Conservation (phyloP, 2,113 vertebrate genomes). For the Caranx melampygus region DNA sequence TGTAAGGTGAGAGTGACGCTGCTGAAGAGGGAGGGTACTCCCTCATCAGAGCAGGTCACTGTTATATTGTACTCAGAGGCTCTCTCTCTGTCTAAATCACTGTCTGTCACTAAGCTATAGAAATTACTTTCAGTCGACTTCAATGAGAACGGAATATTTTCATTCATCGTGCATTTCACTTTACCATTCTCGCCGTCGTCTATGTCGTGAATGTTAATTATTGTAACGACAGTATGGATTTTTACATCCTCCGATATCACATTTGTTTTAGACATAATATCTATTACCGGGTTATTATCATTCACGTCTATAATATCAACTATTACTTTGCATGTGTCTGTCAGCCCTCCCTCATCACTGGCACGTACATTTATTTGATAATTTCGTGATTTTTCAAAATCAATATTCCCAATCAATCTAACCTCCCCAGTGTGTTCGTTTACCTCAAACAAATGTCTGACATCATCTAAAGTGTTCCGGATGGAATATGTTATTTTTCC, state of each 20-base stretch:
- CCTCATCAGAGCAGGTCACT: slow-evolving; percentile 36
- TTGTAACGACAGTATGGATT: slow-evolving; percentile 59
- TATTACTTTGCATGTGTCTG: slow-evolving; percentile 77
- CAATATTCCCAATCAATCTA: slow-evolving; percentile 72
- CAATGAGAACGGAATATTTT: slow-evolving; percentile 62
- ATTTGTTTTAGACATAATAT: slow-evolving; percentile 69
- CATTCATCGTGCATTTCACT: slow-evolving; percentile 42
- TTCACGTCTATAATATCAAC: slow-evolving; percentile 84
- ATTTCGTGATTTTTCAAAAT: slow-evolving; percentile 80
- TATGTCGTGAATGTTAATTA: slow-evolving; percentile 73
- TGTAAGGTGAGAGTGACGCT: slow-evolving; percentile 34
- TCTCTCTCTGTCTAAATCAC: slow-evolving; percentile 56
- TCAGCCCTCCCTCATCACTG: slow-evolving; percentile 79
- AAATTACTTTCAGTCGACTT: slow-evolving; percentile 73
- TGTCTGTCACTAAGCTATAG: slow-evolving; percentile 67
- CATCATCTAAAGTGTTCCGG: slow-evolving; percentile 55
- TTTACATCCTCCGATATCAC: slow-evolving; percentile 66
- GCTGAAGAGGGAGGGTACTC: slow-evolving; percentile 58
- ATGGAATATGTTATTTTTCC: slow-evolving; percentile 81
- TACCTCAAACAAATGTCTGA: slow-evolving; percentile 74
- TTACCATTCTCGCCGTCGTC: slow-evolving; percentile 71
- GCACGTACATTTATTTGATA: slow-evolving; percentile 82
- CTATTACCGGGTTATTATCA: slow-evolving; percentile 82
- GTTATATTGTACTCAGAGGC: slow-evolving; percentile 38
- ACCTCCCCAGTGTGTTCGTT: slow-evolving; percentile 76